Evolutionary conservation across 2,888 invertebrate species (phyloP).

Genomic region (Pecten maximus): DNA sequence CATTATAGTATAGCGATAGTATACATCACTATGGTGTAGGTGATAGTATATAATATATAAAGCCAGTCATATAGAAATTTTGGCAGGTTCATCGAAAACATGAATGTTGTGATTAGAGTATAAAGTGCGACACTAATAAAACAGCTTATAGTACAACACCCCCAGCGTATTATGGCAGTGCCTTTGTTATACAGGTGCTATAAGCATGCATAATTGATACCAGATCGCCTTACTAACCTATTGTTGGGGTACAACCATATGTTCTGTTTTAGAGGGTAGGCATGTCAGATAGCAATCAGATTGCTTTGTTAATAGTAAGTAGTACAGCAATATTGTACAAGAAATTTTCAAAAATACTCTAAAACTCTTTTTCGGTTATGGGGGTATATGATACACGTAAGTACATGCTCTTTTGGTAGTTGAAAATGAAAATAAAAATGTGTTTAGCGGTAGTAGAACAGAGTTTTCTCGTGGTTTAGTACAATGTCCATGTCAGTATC

Average conservation of each 20-base stretch:
- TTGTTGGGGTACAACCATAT: constrained; percentile 28
- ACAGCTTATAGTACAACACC: constrained; percentile 7
- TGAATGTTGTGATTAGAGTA: not conserved
- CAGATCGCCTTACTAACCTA: not conserved
- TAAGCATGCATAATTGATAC: constrained; percentile 30
- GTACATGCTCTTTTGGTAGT: too few relatives aligned
- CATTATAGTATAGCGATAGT: too few relatives aligned
- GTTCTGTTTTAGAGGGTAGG: not conserved
- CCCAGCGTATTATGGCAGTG: not conserved
- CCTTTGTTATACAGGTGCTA: constrained; percentile 11
- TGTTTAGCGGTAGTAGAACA: not conserved
- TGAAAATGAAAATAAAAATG: too few relatives aligned
- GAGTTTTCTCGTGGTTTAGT: not conserved
- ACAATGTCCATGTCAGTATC: not conserved
- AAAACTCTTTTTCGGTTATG: not conserved
- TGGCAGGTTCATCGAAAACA: not conserved
- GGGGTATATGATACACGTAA: too few relatives aligned
- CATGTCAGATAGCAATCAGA: not conserved
- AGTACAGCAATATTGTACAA: not conserved
- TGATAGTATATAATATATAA: too few relatives aligned
- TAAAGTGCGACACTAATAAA: constrained; percentile 12
- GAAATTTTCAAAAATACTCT: not conserved
- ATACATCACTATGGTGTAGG: too few relatives aligned
- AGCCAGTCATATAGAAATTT: too few relatives aligned
- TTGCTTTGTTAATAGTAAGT: not conserved